Base-by-base conservation (phyloP, 2,888 invertebrate genomes). In the Agrenia bidenticulata region DNA sequence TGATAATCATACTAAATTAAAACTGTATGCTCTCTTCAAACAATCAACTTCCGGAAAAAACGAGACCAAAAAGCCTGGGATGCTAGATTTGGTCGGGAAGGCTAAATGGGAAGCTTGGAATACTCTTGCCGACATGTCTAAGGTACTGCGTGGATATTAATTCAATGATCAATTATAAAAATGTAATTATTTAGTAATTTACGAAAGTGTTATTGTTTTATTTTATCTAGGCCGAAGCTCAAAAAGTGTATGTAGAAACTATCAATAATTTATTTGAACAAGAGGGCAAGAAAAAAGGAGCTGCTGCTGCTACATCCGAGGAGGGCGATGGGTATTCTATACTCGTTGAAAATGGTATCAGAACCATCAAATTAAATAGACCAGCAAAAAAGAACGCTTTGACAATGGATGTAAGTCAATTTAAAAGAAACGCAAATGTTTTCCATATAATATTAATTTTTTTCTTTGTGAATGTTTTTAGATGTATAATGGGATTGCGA, bases 311-410 rank as follows among this genome's bases (percentile, higher is more conserved):
- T 0, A 39, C 70, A 13, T 45, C 70, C 37, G 17, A 69, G 21
- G 50, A 51, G 19, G 63, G 68, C 1, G 63, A 73, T 1, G 76
- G 73, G 11, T 55, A 79, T 51, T 51, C 61, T 2, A 74, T 78
- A 15, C 74, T 80, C 42, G 78, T 81, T 71, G 77, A 81, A 67
- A 81, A 82, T 64, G 84, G 84, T 63, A 80, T 88, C 13, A 80
- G 84, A 37, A 81, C 86, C 24, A 83, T 92, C 21, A 84, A 82
- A 76, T 84, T 92, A 45, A 89, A 92, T 79, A 86, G 90, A 77
- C 92, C 92, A 0, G 79, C 80, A 2, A 91, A 87, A 80, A 90
- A 87, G 78, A 95, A 95, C 84, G 91, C 94, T 0, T 80, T 94
- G 0, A 87, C 85, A 56, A 56, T 67, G 2, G 76, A 81, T 76